Evolutionary conservation across 2,113 vertebrate genomes (phyloP).

Genomic region (Ameiurus melas): DNA sequence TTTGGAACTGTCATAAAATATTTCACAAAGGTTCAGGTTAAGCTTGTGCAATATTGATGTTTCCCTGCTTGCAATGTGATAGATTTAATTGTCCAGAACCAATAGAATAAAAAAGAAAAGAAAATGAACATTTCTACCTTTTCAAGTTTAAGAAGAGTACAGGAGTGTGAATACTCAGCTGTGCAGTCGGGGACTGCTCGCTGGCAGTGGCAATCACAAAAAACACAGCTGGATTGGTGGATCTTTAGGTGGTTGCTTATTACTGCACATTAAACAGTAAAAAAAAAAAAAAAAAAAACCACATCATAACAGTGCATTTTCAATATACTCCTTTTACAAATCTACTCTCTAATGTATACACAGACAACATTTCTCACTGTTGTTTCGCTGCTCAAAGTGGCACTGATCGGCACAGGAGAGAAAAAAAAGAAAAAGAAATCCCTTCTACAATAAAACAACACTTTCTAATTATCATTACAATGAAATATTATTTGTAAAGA

Average conservation of each 20-base stretch:
- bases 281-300: not conserved
- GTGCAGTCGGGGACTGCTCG: not conserved
- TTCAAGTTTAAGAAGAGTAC: not conserved
- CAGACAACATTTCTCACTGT: not conserved
- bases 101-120: not conserved
- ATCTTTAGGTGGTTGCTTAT: not conserved
- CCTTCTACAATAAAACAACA: not conserved
- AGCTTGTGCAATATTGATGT: conserved; percentile 4
- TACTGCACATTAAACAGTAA: not conserved
- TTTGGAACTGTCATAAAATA: not conserved
- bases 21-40: not conserved
- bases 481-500: not conserved
- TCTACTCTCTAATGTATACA: not conserved
- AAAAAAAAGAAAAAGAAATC: not conserved
- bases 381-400: not conserved
- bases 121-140: not conserved
- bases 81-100: not conserved
- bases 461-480: not conserved
- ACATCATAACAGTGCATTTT: not conserved
- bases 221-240: not conserved
- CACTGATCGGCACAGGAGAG: not conserved
- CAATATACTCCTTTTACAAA: not conserved
- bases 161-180: not conserved
- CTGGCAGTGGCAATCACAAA: not conserved
- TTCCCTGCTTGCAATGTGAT: not conserved